Evolutionary conservation across 2,888 invertebrate species (phyloP), one percentile per base, ranked within the genome.

Genomic region (Drymonia ruficornis): DNA sequence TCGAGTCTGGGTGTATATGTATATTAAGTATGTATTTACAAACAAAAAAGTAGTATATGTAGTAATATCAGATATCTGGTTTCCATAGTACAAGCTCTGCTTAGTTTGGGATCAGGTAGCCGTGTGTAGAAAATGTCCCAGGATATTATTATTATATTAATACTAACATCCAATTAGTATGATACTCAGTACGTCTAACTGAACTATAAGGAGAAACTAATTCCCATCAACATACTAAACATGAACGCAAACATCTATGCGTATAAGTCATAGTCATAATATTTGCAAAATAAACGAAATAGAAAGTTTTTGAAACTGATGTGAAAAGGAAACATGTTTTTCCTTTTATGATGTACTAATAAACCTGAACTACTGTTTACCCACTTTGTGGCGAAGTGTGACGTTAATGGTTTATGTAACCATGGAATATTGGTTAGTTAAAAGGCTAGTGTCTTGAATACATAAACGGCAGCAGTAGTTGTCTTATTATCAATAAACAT

Each of bases 251-350:
- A 47, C 18, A 31, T 1, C 11, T 7, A 47, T 18, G 12, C 31
- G 31, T 18, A 44, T 44, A 23, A 3, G 43, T 13, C 5, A 23
- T 23, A 13, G 43, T 49, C 61, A 50, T 53, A 61, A 68, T 60
- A 56, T 57, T 64, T 62, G 60, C 53, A 13, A 56, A 59, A 57
- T 61, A 28, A 16, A 29, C 47, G 42, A 56, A 51, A 53, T 13
- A 34, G 64, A 63, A 66, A 70, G 63, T 60, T 61, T 53, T 52
- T 36, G 7, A 53, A 55, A 47, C 34, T 36, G 50, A 46, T 49
- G 52, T 38, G 4, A 57, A 45, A 51, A 45, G 19, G 42, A 55
- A 47, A 51, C 31, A 47, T 13, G 34, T 34, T 47, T 47, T 47
- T 47, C 13, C 36, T 19, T 44, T 53, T 53, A 53, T 29, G 38